Percentiles rank a stretch among this genome's conserved stretches.
Evolutionary conservation across 2,113 vertebrate species (phyloP).

Genomic region (Thalassoma bifasciatum): DNA sequence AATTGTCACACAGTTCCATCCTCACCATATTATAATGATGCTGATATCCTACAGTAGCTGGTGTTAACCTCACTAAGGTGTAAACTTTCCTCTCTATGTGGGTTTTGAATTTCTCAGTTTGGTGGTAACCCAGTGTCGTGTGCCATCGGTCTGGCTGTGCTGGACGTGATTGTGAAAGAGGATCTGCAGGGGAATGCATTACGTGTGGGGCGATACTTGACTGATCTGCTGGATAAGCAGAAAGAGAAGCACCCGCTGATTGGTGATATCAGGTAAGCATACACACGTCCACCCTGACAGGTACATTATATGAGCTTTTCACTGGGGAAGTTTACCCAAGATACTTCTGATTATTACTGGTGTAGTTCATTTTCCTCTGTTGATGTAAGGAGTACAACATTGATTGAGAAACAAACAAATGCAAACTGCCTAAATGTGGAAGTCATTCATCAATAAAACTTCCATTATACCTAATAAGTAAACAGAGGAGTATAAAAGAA

Average conservation of each 20-base stretch:
- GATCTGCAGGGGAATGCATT: slow-evolving; percentile 91
- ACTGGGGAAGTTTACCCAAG: background rate
- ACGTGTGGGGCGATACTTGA: slow-evolving; percentile 88
- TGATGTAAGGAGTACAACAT: no score
- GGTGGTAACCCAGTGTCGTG: slow-evolving; percentile 98
- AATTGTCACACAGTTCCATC: no score
- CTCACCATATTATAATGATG: background rate
- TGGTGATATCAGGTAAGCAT: slow-evolving; percentile 89
- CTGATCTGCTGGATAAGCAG: slow-evolving; percentile 83
- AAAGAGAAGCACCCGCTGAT: slow-evolving; percentile 91
- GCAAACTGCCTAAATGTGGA: no score
- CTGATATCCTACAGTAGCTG: background rate
- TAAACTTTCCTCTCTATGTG: slow-evolving; percentile 31
- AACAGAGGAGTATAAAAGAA: no score
- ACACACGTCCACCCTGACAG: background rate
- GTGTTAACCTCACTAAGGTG: background rate
- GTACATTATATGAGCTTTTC: background rate
- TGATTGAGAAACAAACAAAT: no score
- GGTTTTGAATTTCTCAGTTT: slow-evolving; percentile 84
- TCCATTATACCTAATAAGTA: no score
- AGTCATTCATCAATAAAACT: no score
- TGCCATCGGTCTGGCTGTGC: slow-evolving; percentile 92
- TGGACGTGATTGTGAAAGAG: slow-evolving; percentile 92
- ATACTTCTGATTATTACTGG: no score
- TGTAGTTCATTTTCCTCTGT: no score